These are phyloP conservation scores for Chironomus riparius DNA, from an alignment of 2,888 invertebrate genomes.

Conservation along the genomic window DNA sequence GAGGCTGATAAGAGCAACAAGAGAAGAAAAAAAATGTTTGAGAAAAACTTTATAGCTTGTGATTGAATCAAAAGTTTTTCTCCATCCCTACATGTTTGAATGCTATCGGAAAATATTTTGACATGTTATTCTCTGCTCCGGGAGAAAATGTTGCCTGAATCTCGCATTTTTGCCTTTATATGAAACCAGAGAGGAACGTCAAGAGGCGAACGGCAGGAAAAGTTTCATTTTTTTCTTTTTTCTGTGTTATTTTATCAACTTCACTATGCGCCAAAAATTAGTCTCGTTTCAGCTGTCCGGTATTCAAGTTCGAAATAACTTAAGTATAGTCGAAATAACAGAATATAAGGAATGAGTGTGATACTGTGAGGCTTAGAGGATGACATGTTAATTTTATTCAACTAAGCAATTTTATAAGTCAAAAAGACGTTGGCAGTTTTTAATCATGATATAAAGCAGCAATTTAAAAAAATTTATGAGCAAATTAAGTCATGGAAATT, in stretches of 20 bases:
- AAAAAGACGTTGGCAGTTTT: no score
- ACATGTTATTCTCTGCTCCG: neutral
- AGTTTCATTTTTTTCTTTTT: neutral
- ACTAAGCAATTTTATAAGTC: no score
- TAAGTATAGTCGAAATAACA: neutral
- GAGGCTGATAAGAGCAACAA: neutral
- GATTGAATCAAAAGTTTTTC: no score
- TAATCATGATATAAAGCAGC: no score
- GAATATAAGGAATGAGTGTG: neutral
- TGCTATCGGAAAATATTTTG: neutral
- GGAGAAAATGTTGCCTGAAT: neutral
- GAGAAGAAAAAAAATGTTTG: neutral
- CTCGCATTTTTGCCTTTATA: neutral
- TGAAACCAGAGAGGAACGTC: neutral
- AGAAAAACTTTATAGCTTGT: neutral
- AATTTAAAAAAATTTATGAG: no score
- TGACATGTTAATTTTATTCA: no score
- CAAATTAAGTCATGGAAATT: no score
- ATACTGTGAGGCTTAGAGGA: no score
- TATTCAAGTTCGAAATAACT: conserved; percentile 2
- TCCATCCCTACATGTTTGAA: neutral
- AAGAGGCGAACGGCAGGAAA: neutral
- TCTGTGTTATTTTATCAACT: neutral
- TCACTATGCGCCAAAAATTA: conserved; percentile 17
- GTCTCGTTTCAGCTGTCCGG: conserved; percentile 22